Evolutionary conservation across 2,797 vertebrate species (phyloP).

Genomic region (Channa striata): DNA sequence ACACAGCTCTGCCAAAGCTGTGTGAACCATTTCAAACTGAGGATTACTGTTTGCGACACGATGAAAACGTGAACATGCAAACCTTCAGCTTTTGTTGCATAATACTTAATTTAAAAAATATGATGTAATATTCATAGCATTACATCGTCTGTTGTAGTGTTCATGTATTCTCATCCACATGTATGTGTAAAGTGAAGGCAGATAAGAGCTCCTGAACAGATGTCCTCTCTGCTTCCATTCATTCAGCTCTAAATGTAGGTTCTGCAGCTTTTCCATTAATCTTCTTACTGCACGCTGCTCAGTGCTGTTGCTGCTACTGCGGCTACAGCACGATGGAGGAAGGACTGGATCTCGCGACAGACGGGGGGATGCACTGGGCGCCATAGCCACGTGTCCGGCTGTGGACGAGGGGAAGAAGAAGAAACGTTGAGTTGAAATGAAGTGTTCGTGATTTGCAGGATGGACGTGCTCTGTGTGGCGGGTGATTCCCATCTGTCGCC

Average conservation of each 20-base stretch:
- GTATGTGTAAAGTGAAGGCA: constrained; percentile 47
- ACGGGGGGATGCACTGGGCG: background rate
- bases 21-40: constrained; percentile 6
- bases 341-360: constrained; percentile 1
- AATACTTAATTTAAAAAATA: constrained; percentile 47
- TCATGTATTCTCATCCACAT: constrained; percentile 35
- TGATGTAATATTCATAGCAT: constrained; percentile 55
- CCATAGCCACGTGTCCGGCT: constrained; percentile 30
- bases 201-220: constrained; percentile 67
- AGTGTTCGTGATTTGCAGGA: background rate
- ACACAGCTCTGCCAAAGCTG: background rate
- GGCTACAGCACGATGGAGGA: constrained; percentile 60
- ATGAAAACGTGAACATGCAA: constrained; percentile 35
- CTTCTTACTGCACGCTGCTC: constrained; percentile 84
- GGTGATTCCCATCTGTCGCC: constrained; percentile 26
- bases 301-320: constrained; percentile 68
- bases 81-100: constrained; percentile 36
- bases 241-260: constrained; percentile 81
- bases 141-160: constrained; percentile 14
- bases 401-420: background rate
- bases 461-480: too few relatives aligned
- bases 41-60: constrained; percentile 17
- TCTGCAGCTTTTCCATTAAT: constrained; percentile 87
- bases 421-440: background rate
- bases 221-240: constrained; percentile 69